A percentile compares a stretch with the other conserved stretches of the same genome.
Conservation (phyloP, 2,797 vertebrate species). For the Gymnoscopelus microlampas region DNA sequence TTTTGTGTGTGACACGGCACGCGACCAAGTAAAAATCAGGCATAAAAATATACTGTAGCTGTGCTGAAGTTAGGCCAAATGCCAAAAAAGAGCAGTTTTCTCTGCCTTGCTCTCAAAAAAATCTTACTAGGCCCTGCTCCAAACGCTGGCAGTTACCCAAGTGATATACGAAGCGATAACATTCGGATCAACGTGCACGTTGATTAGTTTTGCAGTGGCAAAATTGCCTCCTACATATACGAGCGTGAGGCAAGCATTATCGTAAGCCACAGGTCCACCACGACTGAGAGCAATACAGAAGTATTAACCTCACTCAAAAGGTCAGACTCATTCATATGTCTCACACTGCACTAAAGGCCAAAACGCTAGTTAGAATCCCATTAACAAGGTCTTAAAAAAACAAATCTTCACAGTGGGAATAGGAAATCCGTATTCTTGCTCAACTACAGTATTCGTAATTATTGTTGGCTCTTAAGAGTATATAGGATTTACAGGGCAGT, state of each 20-base stretch:
- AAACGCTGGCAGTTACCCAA: constrained; percentile 35
- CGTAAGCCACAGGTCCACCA: constrained; percentile 22
- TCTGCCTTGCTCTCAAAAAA: constrained; percentile 39
- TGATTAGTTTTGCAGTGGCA: constrained; percentile 25
- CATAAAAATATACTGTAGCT: constrained; percentile 12
- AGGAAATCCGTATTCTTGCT: constrained; percentile 9
- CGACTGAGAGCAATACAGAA: constrained; percentile 24
- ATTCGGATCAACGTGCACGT: constrained; percentile 36
- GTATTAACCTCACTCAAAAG: constrained; percentile 38
- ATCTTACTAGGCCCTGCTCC: neutral
- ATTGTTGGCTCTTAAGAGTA: neutral
- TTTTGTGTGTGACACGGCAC: too few species aligned
- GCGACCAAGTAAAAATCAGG: too few species aligned
- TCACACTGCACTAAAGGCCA: constrained; percentile 17
- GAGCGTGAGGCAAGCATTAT: constrained; percentile 37
- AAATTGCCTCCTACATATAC: constrained; percentile 28
- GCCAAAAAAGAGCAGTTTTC: constrained; percentile 39
- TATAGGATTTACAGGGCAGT: constrained; percentile 8
- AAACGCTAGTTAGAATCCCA: constrained; percentile 22
- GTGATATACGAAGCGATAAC: constrained; percentile 14
- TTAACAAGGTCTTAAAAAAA: constrained; percentile 19
- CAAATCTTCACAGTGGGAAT: neutral
- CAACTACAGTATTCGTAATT: neutral
- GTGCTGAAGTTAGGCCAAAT: constrained; percentile 10
- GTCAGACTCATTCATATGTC: constrained; percentile 35